phyloP scores from a whole-genome alignment of 2,797 vertebrate genomes.

The Hydrophis major region DNA sequence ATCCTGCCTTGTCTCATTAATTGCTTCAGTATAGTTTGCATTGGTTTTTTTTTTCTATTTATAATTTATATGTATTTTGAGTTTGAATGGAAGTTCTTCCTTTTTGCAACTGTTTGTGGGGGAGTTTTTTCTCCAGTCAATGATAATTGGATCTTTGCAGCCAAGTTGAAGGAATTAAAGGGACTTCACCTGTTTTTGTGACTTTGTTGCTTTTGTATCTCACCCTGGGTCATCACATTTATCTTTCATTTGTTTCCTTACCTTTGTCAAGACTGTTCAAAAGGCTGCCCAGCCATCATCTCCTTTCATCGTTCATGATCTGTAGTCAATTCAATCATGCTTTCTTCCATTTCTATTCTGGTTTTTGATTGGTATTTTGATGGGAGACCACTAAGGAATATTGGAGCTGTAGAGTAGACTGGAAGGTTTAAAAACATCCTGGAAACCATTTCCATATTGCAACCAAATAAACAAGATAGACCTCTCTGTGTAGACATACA shows the following conservation, averaged over 20 bases:
- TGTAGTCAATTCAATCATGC: background rate
- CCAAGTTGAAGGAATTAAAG: no score
- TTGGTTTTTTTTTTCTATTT: no score
- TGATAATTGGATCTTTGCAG: no score
- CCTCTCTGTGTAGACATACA: background rate
- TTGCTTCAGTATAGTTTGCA: no score
- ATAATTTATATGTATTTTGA: no score
- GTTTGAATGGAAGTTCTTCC: no score
- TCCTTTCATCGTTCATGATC: background rate
- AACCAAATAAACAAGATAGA: background rate
- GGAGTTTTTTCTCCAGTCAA: no score
- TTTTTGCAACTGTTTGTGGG: no score
- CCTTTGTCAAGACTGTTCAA: background rate
- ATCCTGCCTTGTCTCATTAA: no score
- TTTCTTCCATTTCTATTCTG: background rate
- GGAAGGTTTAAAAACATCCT: background rate
- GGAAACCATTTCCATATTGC: background rate
- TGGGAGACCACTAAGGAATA: background rate
- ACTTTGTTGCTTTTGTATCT: no score
- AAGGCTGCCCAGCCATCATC: background rate
- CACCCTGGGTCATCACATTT: no score
- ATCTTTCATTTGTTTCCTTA: background rate
- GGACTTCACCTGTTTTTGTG: no score
- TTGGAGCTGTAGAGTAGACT: background rate
- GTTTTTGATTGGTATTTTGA: background rate